A percentile compares a stretch with the other conserved stretches of the same genome.
Conservation (phyloP, 2,113 vertebrate genomes). For the Aplodontia rufa region DNA sequence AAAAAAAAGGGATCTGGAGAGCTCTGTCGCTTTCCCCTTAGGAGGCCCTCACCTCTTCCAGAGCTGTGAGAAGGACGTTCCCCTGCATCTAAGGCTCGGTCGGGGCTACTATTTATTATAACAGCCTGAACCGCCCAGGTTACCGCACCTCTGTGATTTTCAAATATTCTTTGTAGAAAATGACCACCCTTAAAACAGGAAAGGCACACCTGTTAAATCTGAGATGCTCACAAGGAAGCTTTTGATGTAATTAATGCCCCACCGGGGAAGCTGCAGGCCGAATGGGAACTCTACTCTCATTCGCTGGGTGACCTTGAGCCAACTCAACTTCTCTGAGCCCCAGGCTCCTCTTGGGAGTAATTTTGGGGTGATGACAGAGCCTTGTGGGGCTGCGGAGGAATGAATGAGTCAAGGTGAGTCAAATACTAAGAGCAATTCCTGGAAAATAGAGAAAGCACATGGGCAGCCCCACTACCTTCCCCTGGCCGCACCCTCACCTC, state of each 20-base stretch:
- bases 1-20: too few species aligned
- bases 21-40: too few species aligned
- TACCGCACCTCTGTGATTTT: neutral
- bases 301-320: neutral
- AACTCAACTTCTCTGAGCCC: constrained; percentile 13
- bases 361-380: neutral
- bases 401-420: neutral
- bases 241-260: neutral
- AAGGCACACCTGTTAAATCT: neutral
- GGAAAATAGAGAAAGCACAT: neutral
- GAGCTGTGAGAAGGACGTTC: neutral
- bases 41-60: neutral
- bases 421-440: neutral
- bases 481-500: neutral
- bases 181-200: neutral
- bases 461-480: neutral
- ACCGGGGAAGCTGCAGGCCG: too few species aligned
- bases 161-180: neutral
- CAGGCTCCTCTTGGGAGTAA: neutral
- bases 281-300: neutral
- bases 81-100: neutral
- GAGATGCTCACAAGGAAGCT: neutral
- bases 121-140: neutral
- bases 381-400: neutral
- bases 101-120: rapidly evolving